A percentile compares a stretch with the other conserved stretches of the same genome.
Evolutionary conservation across 1,140 invertebrate genomes (phyloP).

Genomic region (Aphelenchoides fujianensis): DNA sequence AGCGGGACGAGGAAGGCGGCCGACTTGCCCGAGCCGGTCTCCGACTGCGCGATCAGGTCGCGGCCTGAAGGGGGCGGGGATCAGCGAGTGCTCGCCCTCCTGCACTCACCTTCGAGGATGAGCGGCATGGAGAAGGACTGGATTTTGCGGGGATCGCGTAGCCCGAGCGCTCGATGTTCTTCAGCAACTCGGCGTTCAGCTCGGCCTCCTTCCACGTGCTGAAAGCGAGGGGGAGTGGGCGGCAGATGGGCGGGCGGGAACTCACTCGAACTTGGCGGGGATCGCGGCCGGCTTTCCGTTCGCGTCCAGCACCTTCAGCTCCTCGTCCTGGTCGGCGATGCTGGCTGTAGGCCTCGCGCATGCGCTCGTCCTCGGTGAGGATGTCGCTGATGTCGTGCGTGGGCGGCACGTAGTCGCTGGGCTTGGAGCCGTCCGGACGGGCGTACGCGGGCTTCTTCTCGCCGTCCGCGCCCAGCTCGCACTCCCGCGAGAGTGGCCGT

Average conservation of each 20-base stretch:
- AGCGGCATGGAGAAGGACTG: slow-evolving; percentile 40
- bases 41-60: slow-evolving; percentile 57
- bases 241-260: not conserved
- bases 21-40: slow-evolving; percentile 76
- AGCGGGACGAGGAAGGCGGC: slow-evolving; percentile 94
- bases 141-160: slow-evolving; percentile 73
- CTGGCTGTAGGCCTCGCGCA: too few species aligned
- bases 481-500: too few species aligned
- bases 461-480: too few species aligned
- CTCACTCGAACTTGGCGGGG: slow-evolving; percentile 10
- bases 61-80: slow-evolving; percentile 19
- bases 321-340: slow-evolving; percentile 4
- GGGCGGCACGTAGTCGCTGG: too few species aligned
- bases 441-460: too few species aligned
- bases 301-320: not conserved
- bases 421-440: too few species aligned
- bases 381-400: too few species aligned
- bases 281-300: too few species aligned
- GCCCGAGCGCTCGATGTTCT: slow-evolving; percentile 79
- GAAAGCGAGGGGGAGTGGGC: too few species aligned
- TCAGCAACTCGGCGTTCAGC: slow-evolving; percentile 35
- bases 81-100: not conserved
- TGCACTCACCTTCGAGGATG: slow-evolving; percentile 19
- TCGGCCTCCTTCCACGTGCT: too few species aligned
- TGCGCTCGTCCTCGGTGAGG: too few species aligned